Conservation (phyloP, 2,113 vertebrate species). For the Macroglossus sobrinus region DNA sequence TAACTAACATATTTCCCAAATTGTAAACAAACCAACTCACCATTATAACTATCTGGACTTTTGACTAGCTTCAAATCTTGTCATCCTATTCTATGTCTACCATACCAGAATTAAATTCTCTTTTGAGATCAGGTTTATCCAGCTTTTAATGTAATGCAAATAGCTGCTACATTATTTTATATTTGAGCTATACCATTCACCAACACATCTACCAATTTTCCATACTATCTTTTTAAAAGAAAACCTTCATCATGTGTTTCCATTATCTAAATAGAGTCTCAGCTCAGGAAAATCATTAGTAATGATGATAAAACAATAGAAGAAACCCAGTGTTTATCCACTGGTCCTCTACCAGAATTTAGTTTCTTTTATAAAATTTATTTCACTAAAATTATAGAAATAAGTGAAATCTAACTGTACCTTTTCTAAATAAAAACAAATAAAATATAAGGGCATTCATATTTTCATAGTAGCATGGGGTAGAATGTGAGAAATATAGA, state of each 20-base stretch:
- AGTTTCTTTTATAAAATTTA: not conserved
- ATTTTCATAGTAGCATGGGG: not conserved
- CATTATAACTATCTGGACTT: not conserved
- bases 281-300: not conserved
- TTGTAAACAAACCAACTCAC: not conserved
- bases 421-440: not conserved
- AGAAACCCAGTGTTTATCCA: not conserved
- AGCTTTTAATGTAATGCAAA: not conserved
- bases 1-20: not conserved
- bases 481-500: not conserved
- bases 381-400: not conserved
- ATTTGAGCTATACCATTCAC: not conserved
- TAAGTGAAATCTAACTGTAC: not conserved
- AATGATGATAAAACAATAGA: not conserved
- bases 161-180: not conserved
- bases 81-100: not conserved
- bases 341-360: not conserved
- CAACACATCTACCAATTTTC: not conserved
- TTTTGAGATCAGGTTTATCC: not conserved
- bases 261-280: not conserved
- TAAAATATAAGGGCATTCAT: not conserved
- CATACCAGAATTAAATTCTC: not conserved
- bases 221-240: not conserved
- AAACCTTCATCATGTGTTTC: not conserved
- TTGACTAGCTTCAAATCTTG: not conserved